Evolutionary conservation across 2,113 vertebrate genomes (phyloP).

Genomic region (Dinomys branickii): DNA sequence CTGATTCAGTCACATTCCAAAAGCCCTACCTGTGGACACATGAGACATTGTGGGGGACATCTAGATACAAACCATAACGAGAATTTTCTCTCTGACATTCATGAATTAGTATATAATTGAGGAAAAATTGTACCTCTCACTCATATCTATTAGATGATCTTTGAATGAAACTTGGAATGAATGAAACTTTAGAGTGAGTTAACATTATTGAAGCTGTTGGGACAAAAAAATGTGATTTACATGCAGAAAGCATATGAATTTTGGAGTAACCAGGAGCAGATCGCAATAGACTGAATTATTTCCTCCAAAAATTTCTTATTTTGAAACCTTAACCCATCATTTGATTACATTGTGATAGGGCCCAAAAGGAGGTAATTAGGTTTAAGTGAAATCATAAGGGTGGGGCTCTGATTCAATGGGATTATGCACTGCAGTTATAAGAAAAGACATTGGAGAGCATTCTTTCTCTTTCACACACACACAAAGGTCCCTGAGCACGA

Average conservation of each 20-base stretch:
- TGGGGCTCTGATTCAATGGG: not conserved
- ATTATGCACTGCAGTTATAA: too few relatives aligned
- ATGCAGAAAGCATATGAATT: not conserved
- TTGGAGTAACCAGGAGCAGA: not conserved
- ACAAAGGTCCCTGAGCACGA: not conserved
- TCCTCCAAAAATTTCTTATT: not conserved
- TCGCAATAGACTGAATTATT: not conserved
- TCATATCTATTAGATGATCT: not conserved
- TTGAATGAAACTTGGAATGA: not conserved
- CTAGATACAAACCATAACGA: not conserved
- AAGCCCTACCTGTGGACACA: not conserved
- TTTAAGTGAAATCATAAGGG: not conserved
- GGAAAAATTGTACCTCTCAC: not conserved
- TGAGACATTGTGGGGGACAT: not conserved
- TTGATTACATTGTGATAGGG: not conserved
- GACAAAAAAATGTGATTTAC: not conserved
- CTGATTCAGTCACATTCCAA: not conserved
- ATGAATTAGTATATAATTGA: not conserved
- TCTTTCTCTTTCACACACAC: not conserved
- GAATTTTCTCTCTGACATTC: not conserved
- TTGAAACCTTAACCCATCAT: not conserved
- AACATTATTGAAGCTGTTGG: not conserved
- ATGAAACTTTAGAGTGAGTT: not conserved
- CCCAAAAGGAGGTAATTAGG: not conserved
- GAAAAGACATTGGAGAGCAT: not conserved